Conservation (phyloP, 2,113 vertebrate genomes). For the Athene noctua region DNA sequence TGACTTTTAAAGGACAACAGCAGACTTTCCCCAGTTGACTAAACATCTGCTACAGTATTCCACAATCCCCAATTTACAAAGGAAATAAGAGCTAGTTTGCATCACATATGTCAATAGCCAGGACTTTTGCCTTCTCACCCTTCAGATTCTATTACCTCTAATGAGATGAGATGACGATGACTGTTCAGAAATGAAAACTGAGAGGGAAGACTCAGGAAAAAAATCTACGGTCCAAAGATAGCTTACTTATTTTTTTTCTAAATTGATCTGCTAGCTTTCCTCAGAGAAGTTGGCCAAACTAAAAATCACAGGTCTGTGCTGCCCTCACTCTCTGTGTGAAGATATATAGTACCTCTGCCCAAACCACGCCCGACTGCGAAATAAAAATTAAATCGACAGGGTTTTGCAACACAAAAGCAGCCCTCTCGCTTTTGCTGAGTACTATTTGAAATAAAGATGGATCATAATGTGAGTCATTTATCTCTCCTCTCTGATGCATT, state of each 20-base stretch:
- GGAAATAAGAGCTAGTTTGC: background rate
- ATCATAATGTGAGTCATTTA: constrained; percentile 52
- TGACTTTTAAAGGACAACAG: constrained; percentile 9
- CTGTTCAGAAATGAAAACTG: background rate
- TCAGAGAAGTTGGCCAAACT: background rate
- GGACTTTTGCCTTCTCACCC: constrained; percentile 5
- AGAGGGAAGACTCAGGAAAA: background rate
- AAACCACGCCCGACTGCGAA: background rate
- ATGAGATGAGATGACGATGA: background rate
- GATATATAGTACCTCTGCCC: background rate
- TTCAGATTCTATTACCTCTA: background rate
- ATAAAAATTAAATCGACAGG: background rate
- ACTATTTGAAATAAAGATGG: constrained; percentile 48
- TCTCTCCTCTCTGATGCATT: constrained; percentile 54
- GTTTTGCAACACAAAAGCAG: constrained; percentile 33
- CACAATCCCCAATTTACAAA: background rate
- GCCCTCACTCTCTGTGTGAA: background rate
- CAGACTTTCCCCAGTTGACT: background rate
- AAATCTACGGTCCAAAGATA: background rate
- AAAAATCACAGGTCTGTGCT: background rate
- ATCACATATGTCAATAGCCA: background rate
- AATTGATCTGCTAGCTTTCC: background rate
- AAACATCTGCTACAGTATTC: constrained; percentile 12
- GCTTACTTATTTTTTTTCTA: background rate
- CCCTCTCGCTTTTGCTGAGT: background rate